A percentile compares a stretch with the other conserved stretches of the same genome.
These are phyloP conservation scores for Delichon dasypus DNA, from an alignment of 2,797 vertebrate genomes.

Conservation along the genomic window DNA sequence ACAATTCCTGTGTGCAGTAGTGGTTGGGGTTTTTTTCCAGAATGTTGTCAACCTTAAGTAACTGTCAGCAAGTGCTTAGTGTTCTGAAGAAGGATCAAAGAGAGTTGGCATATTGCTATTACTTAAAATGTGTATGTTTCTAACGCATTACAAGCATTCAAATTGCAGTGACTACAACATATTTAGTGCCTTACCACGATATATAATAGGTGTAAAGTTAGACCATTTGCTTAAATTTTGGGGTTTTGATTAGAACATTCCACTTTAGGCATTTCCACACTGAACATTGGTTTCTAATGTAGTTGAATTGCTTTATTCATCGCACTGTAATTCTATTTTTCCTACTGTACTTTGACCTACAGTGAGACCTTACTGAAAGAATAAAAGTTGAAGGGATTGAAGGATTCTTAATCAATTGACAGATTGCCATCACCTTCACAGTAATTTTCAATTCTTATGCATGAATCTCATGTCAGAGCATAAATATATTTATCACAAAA, in stretches of 20 bases:
- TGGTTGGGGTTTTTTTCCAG: background rate
- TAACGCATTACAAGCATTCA: conserved; percentile 57
- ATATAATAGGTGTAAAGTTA: conserved; percentile 5
- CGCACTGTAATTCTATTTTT: conserved; percentile 21
- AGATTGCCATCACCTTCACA: conserved; percentile 19
- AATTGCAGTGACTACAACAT: conserved; percentile 22
- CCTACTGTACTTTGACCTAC: conserved; percentile 52
- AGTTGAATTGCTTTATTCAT: conserved; percentile 13
- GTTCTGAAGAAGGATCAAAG: conserved; percentile 60
- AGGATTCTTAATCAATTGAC: conserved; percentile 50
- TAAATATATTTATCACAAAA: conserved; percentile 68
- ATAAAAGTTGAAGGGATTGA: conserved; percentile 5
- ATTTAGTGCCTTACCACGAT: conserved; percentile 21
- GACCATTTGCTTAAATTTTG: conserved; percentile 48
- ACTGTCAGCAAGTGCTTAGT: conserved; percentile 33
- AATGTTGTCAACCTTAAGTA: conserved; percentile 37
- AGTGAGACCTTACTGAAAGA: conserved; percentile 11
- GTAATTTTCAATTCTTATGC: conserved; percentile 73
- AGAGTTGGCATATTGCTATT: conserved; percentile 44
- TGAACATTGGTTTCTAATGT: conserved; percentile 23
- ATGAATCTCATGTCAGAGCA: conserved; percentile 51
- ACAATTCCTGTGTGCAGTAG: background rate
- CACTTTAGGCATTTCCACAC: background rate
- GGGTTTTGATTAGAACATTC: conserved; percentile 50
- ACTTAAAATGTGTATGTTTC: conserved; percentile 58